These are phyloP conservation scores for Aphelenchoides fujianensis DNA, from an alignment of 1,140 invertebrate species.

Conservation along the genomic window DNA sequence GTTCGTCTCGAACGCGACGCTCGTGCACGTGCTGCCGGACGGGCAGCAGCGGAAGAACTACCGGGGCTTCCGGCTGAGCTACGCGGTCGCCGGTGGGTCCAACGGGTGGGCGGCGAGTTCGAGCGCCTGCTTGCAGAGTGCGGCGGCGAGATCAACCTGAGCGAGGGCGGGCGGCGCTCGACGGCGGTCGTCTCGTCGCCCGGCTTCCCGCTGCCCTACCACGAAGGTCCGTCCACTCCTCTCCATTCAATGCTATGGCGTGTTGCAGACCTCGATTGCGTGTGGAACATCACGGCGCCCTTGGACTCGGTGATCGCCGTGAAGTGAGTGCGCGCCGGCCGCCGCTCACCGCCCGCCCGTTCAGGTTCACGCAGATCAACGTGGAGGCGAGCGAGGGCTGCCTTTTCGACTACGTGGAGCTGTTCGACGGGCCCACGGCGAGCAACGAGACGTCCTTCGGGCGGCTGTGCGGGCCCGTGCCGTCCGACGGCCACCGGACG, in stretches of 20 bases:
- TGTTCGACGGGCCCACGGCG: constrained; percentile 49
- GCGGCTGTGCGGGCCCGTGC: constrained; percentile 29
- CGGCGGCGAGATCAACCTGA: constrained; percentile 50
- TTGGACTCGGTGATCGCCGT: constrained; percentile 58
- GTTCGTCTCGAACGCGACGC: constrained; percentile 49
- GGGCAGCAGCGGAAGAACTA: constrained; percentile 39
- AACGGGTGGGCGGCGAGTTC: background rate
- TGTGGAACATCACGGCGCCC: constrained; percentile 63
- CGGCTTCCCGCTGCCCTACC: constrained; percentile 65
- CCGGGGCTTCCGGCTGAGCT: constrained; percentile 51
- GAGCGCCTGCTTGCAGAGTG: constrained; percentile 45
- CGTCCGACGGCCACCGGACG: constrained; percentile 33
- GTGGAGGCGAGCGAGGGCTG: constrained; percentile 45
- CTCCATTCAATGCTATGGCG: too few relatives aligned
- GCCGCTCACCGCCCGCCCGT: background rate
- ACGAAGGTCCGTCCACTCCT: too few relatives aligned
- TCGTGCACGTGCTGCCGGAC: constrained; percentile 34
- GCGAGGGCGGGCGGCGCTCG: constrained; percentile 15
- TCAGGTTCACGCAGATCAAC: constrained; percentile 47
- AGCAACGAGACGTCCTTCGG: constrained; percentile 28
- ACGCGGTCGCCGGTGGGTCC: constrained; percentile 42
- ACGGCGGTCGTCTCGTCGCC: constrained; percentile 62
- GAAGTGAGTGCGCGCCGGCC: constrained; percentile 39
- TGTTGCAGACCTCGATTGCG: too few relatives aligned
- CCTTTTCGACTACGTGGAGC: constrained; percentile 53